Evolutionary conservation across 1,140 invertebrate genomes (phyloP), one percentile per base, ranked within the genome.

Genomic region (Zaprionus nigranus): DNA sequence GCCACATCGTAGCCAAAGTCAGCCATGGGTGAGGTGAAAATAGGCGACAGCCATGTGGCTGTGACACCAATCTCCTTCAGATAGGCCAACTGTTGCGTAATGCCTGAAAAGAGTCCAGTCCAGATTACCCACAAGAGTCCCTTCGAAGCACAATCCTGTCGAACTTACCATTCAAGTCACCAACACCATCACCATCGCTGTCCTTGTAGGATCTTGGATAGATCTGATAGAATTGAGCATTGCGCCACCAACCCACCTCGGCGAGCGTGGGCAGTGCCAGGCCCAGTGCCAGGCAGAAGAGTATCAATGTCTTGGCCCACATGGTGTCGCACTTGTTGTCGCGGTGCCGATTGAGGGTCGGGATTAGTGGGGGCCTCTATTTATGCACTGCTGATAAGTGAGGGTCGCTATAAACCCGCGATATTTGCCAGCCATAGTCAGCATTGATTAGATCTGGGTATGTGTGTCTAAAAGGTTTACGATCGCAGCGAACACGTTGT

Each of bases 201-300:
- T 98, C 97, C 79, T 95, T 95, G 90, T 97, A 98, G 3, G 96
- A 97, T 60, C 96, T 93, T 0, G 96, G 96, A 87, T 97, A 97
- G 51, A 97, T 95, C 92, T 97, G 96, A 90, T 98, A 98, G 26
- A 97, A 93, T 5, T 95, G 91, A 1, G 94, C 95, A 34, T 94
- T 94, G 73, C 96, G 93, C 95, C 96, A 97, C 97, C 97, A 98
- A 28, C 75, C 85, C 22, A 74, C 43, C 20, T 88, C 85, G n/a
- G 85, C 85, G 11, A 90, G 40, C 0, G 75, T 53, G 36, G 85
- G 85, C 59, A 90, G 65, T 4, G 54, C 61, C 20, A 88, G 38
- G 11, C 75, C 85, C 75, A 88, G 26, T 17, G 40, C 40, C 15
- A 88, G 66, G 63, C 81, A 81, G 58, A 70, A 76, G n/a, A 88